phyloP scores from a whole-genome alignment of 2,888 invertebrate genomes.

The Schizotus pectinicornis region DNA sequence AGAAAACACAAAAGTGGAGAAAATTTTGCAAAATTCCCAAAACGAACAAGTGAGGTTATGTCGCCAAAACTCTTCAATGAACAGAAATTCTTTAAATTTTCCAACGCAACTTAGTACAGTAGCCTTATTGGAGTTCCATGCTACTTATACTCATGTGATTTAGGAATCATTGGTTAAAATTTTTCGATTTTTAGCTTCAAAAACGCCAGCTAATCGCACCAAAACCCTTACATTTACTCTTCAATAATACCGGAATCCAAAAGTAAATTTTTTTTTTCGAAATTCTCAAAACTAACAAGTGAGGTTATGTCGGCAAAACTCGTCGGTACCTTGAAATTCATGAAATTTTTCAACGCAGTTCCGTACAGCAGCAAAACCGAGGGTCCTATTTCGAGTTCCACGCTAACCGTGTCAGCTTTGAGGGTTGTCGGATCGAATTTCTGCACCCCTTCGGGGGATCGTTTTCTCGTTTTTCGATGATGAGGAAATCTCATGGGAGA shows the following conservation, averaged over 20 bases:
- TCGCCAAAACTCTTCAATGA: not conserved
- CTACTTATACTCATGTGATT: no score
- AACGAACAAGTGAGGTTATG: not conserved
- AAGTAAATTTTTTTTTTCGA: not conserved
- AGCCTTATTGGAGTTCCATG: no score
- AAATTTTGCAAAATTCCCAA: not conserved
- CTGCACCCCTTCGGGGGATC: conserved; percentile 64
- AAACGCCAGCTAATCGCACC: no score
- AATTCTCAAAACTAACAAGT: not conserved
- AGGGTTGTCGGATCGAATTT: conserved; percentile 88
- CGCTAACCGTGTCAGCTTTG: conserved; percentile 85
- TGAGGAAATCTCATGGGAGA: conserved; percentile 91
- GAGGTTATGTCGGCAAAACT: not conserved
- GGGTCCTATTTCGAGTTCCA: conserved; percentile 94
- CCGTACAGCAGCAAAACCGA: conserved; percentile 92
- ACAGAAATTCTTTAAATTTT: not conserved
- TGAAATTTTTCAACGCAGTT: conserved; percentile 85
- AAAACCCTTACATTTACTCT: no score
- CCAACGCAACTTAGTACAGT: no score
- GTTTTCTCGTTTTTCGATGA: conserved; percentile 56
- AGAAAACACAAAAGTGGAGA: not conserved
- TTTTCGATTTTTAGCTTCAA: no score
- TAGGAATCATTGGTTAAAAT: no score
- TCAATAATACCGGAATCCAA: conserved; percentile 32
- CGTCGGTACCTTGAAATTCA: conserved; percentile 51